Percentiles rank a stretch among this genome's conserved stretches.
Conservation (phyloP, 2,797 vertebrate genomes). For the Aldrovandia affinis region DNA sequence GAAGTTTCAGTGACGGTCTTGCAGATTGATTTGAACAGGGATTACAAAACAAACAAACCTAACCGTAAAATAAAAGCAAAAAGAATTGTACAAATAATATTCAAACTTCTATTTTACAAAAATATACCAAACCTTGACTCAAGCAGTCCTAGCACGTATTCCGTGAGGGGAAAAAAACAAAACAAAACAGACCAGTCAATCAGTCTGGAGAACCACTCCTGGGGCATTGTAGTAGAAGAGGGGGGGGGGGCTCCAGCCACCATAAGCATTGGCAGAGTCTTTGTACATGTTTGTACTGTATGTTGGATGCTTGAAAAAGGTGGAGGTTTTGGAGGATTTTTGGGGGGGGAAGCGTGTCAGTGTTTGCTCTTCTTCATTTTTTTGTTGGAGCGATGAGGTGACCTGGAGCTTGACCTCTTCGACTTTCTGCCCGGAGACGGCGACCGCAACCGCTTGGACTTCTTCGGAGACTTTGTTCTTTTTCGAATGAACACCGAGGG, state of each 20-base stretch:
- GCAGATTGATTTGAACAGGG: constrained; percentile 55
- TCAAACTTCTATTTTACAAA: constrained; percentile 37
- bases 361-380: constrained; percentile 81
- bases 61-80: constrained; percentile 64
- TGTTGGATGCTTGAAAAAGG: constrained; percentile 20
- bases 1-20: constrained; percentile 60
- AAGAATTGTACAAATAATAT: constrained; percentile 72
- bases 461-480: constrained; percentile 72
- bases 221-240: constrained; percentile 47
- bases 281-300: constrained; percentile 36
- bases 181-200: neutral
- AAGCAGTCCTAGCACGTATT: constrained; percentile 47
- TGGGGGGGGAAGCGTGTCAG: constrained; percentile 49
- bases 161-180: constrained; percentile 22
- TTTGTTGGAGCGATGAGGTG: constrained; percentile 78
- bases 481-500: neutral
- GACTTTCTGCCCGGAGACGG: constrained; percentile 69
- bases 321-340: constrained; percentile 1
- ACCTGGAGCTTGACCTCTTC: constrained; percentile 68
- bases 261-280: constrained; percentile 31
- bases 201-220: constrained; percentile 42
- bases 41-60: constrained; percentile 72
- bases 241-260: constrained; percentile 30
- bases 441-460: constrained; percentile 73
- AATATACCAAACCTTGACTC: constrained; percentile 49